Conservation (phyloP, 2,797 vertebrate species). For the Clarias pachynema region DNA sequence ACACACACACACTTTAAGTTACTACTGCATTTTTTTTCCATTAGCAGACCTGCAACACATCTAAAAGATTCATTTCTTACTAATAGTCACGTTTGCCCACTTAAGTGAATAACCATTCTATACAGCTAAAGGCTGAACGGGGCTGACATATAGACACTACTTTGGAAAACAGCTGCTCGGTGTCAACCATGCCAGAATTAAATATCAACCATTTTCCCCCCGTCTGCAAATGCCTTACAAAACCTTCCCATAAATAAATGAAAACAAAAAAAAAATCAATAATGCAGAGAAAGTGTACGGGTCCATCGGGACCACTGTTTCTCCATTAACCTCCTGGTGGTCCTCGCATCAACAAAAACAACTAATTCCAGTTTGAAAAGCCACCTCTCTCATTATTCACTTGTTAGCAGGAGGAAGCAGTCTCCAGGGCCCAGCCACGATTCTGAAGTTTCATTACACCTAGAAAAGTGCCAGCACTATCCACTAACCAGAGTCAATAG, state of each 20-base stretch:
- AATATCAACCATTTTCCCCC: slow-evolving; percentile 47
- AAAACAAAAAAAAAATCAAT: slow-evolving; percentile 48
- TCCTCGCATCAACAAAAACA: slow-evolving; percentile 56
- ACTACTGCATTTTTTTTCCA: not conserved
- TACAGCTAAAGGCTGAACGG: slow-evolving; percentile 42
- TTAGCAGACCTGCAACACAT: not conserved
- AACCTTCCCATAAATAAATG: slow-evolving; percentile 54
- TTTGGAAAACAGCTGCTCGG: slow-evolving; percentile 55
- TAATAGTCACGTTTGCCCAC: slow-evolving; percentile 25
- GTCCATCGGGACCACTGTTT: slow-evolving; percentile 51
- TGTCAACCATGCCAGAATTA: slow-evolving; percentile 51
- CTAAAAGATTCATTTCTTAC: slow-evolving; percentile 26
- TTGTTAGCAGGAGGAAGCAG: slow-evolving; percentile 49
- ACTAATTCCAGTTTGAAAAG: slow-evolving; percentile 57
- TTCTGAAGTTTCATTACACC: slow-evolving; percentile 52
- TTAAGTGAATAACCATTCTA: slow-evolving; percentile 29
- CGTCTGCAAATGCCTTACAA: slow-evolving; percentile 47
- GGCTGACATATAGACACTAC: slow-evolving; percentile 44
- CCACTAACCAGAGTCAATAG: slow-evolving; percentile 51
- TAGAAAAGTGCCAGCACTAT: slow-evolving; percentile 39
- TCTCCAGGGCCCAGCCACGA: slow-evolving; percentile 45
- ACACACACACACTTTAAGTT: not conserved
- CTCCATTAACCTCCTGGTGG: slow-evolving; percentile 57
- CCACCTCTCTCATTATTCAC: slow-evolving; percentile 55
- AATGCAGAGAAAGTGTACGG: slow-evolving; percentile 51